Percentiles rank a stretch among this genome's conserved stretches.
Conservation (phyloP, 2,113 vertebrate genomes). For the Paracanthobrama guichenoti region DNA sequence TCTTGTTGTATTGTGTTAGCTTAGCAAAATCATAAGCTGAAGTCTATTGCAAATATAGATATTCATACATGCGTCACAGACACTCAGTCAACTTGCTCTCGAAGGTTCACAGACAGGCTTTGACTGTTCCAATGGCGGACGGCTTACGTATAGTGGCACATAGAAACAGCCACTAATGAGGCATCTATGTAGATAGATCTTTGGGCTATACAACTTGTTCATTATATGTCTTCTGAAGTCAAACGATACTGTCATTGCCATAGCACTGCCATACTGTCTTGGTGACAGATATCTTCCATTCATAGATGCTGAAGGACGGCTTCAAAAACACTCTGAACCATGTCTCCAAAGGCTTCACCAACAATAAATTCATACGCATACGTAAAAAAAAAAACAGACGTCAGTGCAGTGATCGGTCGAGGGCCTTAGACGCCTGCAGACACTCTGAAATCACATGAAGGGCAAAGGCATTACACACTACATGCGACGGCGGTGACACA, state of each 20-base stretch:
- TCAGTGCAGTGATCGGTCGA: slow-evolving; percentile 21
- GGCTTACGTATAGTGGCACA: too few species aligned
- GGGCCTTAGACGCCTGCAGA: not conserved
- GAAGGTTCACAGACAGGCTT: too few species aligned
- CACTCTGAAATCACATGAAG: slow-evolving; percentile 17
- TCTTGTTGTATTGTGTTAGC: too few species aligned
- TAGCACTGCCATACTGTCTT: not conserved
- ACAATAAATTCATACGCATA: slow-evolving; percentile 5
- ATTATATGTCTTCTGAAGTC: not conserved
- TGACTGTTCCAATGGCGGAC: too few species aligned
- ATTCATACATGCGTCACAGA: too few species aligned
- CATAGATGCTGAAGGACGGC: not conserved
- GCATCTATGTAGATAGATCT: too few species aligned
- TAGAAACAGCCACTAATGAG: too few species aligned
- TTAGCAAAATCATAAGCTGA: too few species aligned
- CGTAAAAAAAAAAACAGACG: not conserved
- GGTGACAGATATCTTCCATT: not conserved
- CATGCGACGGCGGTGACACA: not conserved
- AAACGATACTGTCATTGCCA: too few species aligned
- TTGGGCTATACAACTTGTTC: not conserved
- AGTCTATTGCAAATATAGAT: too few species aligned
- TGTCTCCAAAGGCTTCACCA: not conserved
- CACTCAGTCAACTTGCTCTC: too few species aligned
- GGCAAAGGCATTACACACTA: slow-evolving; percentile 16
- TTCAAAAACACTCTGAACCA: not conserved